Percentiles rank a stretch among this genome's conserved stretches.
Evolutionary conservation across 2,888 invertebrate species (phyloP).

Genomic region (Nomada ferruginata): DNA sequence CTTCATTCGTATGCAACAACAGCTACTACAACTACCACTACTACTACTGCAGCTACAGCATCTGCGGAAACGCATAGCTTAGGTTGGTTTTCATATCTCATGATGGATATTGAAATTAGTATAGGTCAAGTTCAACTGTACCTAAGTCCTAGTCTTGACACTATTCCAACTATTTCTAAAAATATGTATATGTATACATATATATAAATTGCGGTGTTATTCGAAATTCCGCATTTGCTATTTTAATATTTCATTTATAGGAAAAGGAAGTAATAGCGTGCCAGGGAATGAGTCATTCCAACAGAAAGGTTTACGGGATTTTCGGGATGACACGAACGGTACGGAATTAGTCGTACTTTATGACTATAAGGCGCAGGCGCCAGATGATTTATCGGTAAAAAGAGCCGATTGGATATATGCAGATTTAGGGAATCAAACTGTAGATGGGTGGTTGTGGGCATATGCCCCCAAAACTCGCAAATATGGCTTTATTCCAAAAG

Average conservation of each 20-base stretch:
- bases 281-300: conserved; percentile 76
- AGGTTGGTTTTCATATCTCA: conserved; percentile 68
- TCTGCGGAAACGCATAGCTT: conserved; percentile 79
- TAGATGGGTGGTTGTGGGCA: conserved; percentile 97
- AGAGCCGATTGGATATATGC: conserved; percentile 98
- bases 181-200: too few relatives aligned
- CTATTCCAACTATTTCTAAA: too few relatives aligned
- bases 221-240: not conserved
- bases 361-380: conserved; percentile 98
- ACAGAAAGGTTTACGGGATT: conserved; percentile 81
- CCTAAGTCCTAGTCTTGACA: not conserved
- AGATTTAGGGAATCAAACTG: conserved; percentile 96
- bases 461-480: conserved; percentile 96
- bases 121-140: not conserved
- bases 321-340: conserved; percentile 85
- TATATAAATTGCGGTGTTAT: too few relatives aligned
- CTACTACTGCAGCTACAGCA: conserved; percentile 72
- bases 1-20: conserved; percentile 82
- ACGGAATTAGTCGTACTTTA: conserved; percentile 97
- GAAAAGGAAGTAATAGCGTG: conserved; percentile 77
- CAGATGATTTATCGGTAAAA: conserved; percentile 95
- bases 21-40: conserved; percentile 78
- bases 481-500: conserved; percentile 98
- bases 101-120: too few relatives aligned
- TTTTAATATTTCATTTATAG: conserved; percentile 59